A percentile compares a stretch with the other conserved stretches of the same genome.
Evolutionary conservation across 2,888 invertebrate genomes (phyloP).

Genomic region (Polydrusus pterygomalis): DNA sequence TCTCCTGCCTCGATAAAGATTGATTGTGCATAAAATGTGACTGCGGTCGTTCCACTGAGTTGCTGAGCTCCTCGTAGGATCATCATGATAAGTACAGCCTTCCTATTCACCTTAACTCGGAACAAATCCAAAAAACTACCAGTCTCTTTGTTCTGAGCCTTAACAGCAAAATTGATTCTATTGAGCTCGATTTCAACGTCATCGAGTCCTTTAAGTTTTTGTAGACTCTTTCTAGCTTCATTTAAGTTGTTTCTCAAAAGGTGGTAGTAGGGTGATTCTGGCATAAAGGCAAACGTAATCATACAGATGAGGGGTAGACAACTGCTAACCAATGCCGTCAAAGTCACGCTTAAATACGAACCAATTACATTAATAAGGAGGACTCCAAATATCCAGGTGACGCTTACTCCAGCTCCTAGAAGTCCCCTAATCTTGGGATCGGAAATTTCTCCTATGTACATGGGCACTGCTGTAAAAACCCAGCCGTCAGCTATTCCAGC

Average conservation of each 20-base stretch:
- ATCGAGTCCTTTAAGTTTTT: slow-evolving; percentile 72
- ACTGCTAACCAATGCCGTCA: slow-evolving; percentile 73
- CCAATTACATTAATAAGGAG: slow-evolving; percentile 74
- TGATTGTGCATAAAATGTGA: slow-evolving; percentile 77
- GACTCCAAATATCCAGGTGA: slow-evolving; percentile 74
- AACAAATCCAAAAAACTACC: slow-evolving; percentile 76
- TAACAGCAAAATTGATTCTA: slow-evolving; percentile 65
- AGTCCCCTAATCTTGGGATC: slow-evolving; percentile 76
- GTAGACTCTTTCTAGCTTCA: slow-evolving; percentile 73
- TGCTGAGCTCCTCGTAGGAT: slow-evolving; percentile 75
- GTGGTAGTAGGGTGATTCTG: slow-evolving; percentile 76
- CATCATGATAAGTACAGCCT: slow-evolving; percentile 78
- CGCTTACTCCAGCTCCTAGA: slow-evolving; percentile 76
- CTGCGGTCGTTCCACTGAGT: slow-evolving; percentile 78
- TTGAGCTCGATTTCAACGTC: slow-evolving; percentile 72
- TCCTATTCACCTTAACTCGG: slow-evolving; percentile 76
- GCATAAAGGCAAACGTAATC: slow-evolving; percentile 73
- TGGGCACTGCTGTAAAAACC: slow-evolving; percentile 72
- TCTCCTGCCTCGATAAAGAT: slow-evolving; percentile 71
- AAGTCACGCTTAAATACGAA: slow-evolving; percentile 72
- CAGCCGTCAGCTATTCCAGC: slow-evolving; percentile 77
- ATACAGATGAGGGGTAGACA: slow-evolving; percentile 72
- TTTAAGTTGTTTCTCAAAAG: slow-evolving; percentile 70
- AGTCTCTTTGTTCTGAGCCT: slow-evolving; percentile 71
- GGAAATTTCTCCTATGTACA: slow-evolving; percentile 78